phyloP scores from a whole-genome alignment of 2,888 invertebrate genomes.

The Neoitamus cyanurus region DNA sequence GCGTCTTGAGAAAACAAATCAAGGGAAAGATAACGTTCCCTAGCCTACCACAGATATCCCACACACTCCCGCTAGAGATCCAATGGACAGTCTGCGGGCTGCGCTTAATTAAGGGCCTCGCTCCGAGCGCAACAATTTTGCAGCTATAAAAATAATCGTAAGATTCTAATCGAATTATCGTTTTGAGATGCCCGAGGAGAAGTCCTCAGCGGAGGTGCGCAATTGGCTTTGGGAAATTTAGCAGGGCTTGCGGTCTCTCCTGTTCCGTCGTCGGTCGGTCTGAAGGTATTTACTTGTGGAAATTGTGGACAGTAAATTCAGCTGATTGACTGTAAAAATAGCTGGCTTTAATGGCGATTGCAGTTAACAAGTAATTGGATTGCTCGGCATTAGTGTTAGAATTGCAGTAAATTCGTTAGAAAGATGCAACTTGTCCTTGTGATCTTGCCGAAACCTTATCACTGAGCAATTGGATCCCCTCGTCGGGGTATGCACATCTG shows the following conservation, averaged over 20 bases:
- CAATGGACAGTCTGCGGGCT: neutral
- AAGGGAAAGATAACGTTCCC: neutral
- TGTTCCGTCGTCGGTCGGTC: neutral
- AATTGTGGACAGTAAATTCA: neutral
- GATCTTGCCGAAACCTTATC: no score
- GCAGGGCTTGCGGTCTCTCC: neutral
- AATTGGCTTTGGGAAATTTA: neutral
- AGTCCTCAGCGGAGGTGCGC: neutral
- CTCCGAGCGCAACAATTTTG: neutral
- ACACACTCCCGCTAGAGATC: neutral
- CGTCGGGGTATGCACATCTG: no score
- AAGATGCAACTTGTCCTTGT: no score
- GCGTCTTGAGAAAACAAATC: neutral
- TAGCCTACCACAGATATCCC: neutral
- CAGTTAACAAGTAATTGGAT: neutral
- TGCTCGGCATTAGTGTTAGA: neutral
- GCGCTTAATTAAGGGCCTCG: neutral
- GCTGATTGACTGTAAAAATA: neutral
- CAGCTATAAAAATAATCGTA: conserved; percentile 31
- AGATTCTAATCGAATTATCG: conserved; percentile 29
- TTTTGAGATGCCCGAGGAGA: neutral
- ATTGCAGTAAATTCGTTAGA: neutral
- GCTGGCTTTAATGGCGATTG: neutral
- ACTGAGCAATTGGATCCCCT: no score
- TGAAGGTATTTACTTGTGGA: neutral